Evolutionary conservation across 2,797 vertebrate species (phyloP), one percentile per base, ranked within the genome.

Genomic region (Martes flavigula): DNA sequence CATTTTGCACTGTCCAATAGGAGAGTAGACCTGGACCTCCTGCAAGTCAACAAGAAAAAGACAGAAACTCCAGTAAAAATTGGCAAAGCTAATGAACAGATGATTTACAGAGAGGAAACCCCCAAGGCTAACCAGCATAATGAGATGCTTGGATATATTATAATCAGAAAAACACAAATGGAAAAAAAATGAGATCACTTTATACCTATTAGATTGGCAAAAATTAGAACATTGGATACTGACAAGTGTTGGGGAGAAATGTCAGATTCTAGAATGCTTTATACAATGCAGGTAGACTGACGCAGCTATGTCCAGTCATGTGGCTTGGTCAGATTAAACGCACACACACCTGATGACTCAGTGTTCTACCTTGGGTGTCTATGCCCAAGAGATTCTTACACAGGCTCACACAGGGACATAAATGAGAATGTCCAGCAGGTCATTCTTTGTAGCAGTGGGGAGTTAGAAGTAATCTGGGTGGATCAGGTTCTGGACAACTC

Each of bases 21-120:
- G 81, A 88, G 77, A 86, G 43, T 70, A 66, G 43, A 81, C 64
- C 83, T 85, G 90, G 66, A 92, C 82, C 17, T 90, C 54, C 25
- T 79, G 11, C 18, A 87, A 68, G 18, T 79, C 30, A 60, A 40
- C 83, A 87, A 93, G 68, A 97, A 87, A 92, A 90, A 72, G 25
- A 60, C 56, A 92, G 40, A 95, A 84, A 88, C 77, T 25, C 10
- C 73, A 91, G 4, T 78, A 43, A 88, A 87, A 75, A 66, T 23
- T 48, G 13, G 10, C 17, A 85, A 88, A 79, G 9, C 18, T 84
- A 46, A 48, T 10, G 40, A 79, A 66, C n/a, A 77, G 68, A 9
- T 13, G 35, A 25, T 92, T 64, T 78, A 51, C 35, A 48, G 35
- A 84, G 35, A 93, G 60, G 60, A 91, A 91, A 87, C 30, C 15